Percentiles rank a stretch among this genome's conserved stretches.
Evolutionary conservation across 2,797 vertebrate genomes (phyloP).

Genomic region (Paramormyrops hopkinsi): DNA sequence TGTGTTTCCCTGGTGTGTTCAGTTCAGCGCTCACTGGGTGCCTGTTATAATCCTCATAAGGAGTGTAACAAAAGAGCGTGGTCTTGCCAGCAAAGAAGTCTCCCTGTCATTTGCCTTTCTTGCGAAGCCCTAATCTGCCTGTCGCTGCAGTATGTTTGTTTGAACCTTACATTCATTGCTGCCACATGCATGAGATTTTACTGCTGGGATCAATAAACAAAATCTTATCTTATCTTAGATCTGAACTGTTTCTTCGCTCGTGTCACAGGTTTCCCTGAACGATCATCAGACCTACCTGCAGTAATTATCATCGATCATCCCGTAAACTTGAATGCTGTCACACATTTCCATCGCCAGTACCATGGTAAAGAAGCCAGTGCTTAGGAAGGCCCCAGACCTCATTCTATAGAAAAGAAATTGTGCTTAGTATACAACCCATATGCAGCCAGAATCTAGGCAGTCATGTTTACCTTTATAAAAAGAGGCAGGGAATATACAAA

Average conservation of each 20-base stretch:
- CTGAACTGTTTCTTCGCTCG: neutral
- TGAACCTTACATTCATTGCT: neutral
- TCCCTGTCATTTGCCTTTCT: neutral
- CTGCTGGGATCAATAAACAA: neutral
- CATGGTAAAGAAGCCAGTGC: conserved; percentile 95
- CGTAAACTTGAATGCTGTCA: conserved; percentile 77
- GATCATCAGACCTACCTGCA: conserved; percentile 13
- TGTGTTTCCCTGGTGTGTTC: neutral
- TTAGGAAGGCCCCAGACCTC: conserved; percentile 89
- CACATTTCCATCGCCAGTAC: conserved; percentile 86
- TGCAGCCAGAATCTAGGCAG: neutral
- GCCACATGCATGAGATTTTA: neutral
- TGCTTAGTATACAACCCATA: neutral
- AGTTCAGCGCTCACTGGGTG: neutral
- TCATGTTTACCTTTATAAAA: neutral
- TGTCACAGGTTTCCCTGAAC: neutral
- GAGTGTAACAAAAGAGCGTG: neutral
- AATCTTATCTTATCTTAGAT: neutral
- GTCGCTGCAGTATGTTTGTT: neutral
- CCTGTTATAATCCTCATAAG: neutral
- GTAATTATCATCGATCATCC: conserved; percentile 82
- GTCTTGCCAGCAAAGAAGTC: neutral
- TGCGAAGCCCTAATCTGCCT: neutral
- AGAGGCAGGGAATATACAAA: neutral
- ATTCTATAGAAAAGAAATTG: conserved; percentile 56